Percentiles rank a stretch among this genome's conserved stretches.
Evolutionary conservation across 2,113 vertebrate genomes (phyloP).

Genomic region (Ahaetulla prasina): DNA sequence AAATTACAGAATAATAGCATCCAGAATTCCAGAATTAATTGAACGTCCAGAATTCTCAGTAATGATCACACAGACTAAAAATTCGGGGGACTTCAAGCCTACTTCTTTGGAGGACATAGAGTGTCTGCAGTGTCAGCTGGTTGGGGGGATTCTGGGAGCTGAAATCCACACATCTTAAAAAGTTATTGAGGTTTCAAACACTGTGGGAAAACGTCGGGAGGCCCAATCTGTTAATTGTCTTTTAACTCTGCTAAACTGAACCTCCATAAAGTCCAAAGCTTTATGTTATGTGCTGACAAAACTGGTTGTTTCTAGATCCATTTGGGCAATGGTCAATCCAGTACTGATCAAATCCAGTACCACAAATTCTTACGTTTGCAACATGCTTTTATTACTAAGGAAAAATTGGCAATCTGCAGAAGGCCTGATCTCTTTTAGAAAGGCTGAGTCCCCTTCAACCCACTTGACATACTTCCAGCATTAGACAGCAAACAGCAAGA

Average conservation of each 20-base stretch:
- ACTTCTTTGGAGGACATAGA: neutral
- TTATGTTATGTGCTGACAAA: neutral
- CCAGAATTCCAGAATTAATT: no score
- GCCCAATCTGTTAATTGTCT: neutral
- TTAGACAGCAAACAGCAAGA: constrained; percentile 34
- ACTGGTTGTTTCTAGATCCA: neutral
- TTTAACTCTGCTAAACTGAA: neutral
- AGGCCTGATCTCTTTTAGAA: constrained; percentile 1
- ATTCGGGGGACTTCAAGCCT: neutral
- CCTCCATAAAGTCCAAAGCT: neutral
- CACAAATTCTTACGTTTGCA: neutral
- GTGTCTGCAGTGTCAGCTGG: neutral
- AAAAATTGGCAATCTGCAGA: constrained; percentile 18
- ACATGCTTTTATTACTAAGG: constrained; percentile 13
- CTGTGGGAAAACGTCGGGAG: neutral
- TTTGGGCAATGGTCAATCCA: neutral
- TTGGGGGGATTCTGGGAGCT: neutral
- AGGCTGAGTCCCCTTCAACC: neutral
- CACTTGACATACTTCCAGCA: constrained; percentile 14
- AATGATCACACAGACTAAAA: neutral
- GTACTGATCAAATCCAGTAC: neutral
- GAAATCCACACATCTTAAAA: neutral
- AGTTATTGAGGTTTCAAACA: neutral
- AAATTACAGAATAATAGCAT: neutral
- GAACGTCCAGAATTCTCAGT: neutral